Evolutionary conservation across 2,113 vertebrate species (phyloP).

Genomic region (Pterocles burchelli): DNA sequence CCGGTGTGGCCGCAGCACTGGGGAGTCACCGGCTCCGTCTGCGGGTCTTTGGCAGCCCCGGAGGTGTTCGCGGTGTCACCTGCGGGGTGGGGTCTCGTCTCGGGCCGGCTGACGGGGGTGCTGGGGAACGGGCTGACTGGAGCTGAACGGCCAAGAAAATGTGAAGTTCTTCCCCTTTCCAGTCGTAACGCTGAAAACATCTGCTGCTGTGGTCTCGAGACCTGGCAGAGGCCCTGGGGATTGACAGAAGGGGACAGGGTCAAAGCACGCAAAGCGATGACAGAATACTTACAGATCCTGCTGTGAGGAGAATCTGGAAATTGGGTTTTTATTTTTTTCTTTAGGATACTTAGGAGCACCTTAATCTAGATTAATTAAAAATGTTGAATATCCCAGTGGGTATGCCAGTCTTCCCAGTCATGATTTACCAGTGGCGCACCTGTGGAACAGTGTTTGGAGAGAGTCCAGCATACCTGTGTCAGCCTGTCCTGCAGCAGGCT

Average conservation of each 20-base stretch:
- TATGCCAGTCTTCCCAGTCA: background rate
- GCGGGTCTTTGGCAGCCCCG: accelerated
- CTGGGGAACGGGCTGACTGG: background rate
- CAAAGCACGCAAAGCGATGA: accelerated
- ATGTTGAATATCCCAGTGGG: background rate
- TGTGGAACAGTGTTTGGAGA: background rate
- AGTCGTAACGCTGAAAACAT: accelerated
- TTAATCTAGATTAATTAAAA: background rate
- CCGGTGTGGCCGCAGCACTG: background rate
- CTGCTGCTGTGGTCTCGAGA: background rate
- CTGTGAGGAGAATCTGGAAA: background rate
- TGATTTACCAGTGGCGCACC: background rate
- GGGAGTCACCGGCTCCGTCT: background rate
- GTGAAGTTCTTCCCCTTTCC: background rate
- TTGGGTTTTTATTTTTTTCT: background rate
- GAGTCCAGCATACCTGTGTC: background rate
- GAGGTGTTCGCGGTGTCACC: background rate
- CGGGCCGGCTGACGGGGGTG: background rate
- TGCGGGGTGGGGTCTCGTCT: too few species aligned
- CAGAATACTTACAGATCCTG: background rate
- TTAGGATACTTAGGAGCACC: background rate
- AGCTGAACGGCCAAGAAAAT: background rate
- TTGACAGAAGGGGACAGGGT: background rate
- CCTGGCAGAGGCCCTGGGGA: too few species aligned
- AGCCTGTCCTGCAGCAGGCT: background rate